phyloP scores from a whole-genome alignment of 2,888 invertebrate genomes.

The Apantesis nais region DNA sequence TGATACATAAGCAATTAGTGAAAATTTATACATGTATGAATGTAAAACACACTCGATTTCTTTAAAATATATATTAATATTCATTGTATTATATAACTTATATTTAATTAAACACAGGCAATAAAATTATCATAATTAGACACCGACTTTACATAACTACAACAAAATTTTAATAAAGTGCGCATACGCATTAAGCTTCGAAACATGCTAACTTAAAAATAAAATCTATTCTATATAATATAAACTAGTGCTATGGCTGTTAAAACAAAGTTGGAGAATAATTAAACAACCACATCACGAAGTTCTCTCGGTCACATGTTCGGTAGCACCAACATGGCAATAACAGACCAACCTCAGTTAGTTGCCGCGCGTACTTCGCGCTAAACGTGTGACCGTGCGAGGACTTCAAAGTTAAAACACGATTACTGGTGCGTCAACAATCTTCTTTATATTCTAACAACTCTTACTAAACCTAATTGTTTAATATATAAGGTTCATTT shows the following conservation, averaged over 20 bases:
- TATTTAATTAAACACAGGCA: neutral
- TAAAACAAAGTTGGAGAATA: constrained; percentile 42
- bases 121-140: neutral
- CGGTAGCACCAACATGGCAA: constrained; percentile 73
- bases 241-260: constrained; percentile 14
- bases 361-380: constrained; percentile 73
- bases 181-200: constrained; percentile 31
- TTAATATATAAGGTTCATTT: constrained; percentile 43
- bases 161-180: constrained; percentile 12
- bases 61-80: neutral
- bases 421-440: constrained; percentile 70
- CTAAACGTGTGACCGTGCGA: constrained; percentile 62
- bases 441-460: constrained; percentile 42
- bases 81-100: neutral
- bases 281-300: constrained; percentile 71
- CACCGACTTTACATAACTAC: neutral
- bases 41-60: neutral
- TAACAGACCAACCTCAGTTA: constrained; percentile 62
- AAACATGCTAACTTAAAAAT: neutral
- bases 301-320: constrained; percentile 76
- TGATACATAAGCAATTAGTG: neutral
- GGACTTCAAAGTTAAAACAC: constrained; percentile 51
- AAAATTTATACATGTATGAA: neutral
- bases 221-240: constrained; percentile 3
- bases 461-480: constrained; percentile 34